Conservation (phyloP, 2,113 vertebrate species). For the Microtus pennsylvanicus region DNA sequence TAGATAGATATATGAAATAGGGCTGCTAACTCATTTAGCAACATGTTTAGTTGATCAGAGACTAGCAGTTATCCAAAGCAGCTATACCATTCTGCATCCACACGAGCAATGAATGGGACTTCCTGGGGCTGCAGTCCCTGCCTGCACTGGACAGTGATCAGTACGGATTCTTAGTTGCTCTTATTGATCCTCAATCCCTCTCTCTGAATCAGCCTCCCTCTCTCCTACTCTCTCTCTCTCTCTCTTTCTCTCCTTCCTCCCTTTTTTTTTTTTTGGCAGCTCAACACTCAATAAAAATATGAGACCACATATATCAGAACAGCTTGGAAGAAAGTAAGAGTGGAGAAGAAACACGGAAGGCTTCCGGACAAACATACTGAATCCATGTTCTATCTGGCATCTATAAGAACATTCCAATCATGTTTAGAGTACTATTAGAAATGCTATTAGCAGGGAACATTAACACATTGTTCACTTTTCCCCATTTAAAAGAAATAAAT, state of each 20-base stretch:
- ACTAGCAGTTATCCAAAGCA: background rate
- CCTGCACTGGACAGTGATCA: background rate
- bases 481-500: constrained; percentile 5
- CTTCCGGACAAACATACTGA: background rate
- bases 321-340: background rate
- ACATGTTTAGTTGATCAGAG: background rate
- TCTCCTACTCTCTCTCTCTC: too few relatives aligned
- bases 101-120: background rate
- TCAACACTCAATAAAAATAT: constrained; percentile 7
- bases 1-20: background rate
- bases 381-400: background rate
- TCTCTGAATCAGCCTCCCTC: background rate
- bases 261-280: background rate
- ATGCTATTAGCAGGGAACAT: background rate
- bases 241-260: background rate
- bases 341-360: background rate
- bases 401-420: background rate
- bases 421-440: background rate
- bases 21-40: background rate
- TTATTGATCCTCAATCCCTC: background rate
- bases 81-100: background rate
- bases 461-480: constrained; percentile 5
- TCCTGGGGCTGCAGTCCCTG: background rate
- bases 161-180: background rate
- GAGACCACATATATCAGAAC: background rate